Evolutionary conservation across 2,888 invertebrate species (phyloP).

Genomic region (Tetheella fluctuosa): DNA sequence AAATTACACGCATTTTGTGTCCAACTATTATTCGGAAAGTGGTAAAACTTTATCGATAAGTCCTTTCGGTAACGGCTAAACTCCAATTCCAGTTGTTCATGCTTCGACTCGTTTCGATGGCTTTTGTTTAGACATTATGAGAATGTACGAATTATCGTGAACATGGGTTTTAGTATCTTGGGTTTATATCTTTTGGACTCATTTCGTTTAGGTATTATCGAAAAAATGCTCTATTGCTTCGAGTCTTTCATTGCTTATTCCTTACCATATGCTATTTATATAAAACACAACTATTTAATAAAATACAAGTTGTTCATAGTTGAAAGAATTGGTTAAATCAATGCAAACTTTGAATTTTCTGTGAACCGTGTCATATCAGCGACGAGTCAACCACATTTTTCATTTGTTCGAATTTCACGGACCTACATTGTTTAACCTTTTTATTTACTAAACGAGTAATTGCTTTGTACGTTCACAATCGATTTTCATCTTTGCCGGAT

Average conservation of each 20-base stretch:
- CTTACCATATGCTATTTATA: too few relatives aligned
- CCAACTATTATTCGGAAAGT: constrained; percentile 35
- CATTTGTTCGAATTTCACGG: too few relatives aligned
- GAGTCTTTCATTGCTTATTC: neutral
- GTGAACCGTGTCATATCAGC: too few relatives aligned
- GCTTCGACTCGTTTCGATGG: constrained; percentile 54
- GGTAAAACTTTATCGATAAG: constrained; percentile 66
- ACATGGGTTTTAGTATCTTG: constrained; percentile 54
- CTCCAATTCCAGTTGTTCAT: constrained; percentile 51
- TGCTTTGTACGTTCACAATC: too few relatives aligned
- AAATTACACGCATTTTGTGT: constrained; percentile 32
- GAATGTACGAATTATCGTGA: constrained; percentile 65
- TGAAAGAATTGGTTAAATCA: too few relatives aligned
- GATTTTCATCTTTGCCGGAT: too few relatives aligned
- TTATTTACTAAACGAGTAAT: too few relatives aligned
- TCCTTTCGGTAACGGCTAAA: constrained; percentile 54
- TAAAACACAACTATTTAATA: too few relatives aligned
- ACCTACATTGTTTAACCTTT: too few relatives aligned
- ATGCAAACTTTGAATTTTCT: too few relatives aligned
- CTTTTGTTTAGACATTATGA: constrained; percentile 72
- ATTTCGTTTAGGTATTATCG: constrained; percentile 32
- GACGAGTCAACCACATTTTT: too few relatives aligned
- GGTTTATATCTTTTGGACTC: constrained; percentile 47
- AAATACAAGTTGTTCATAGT: too few relatives aligned
- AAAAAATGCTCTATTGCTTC: neutral